These are phyloP conservation scores for Diorhabda carinulata DNA, from an alignment of 1,140 invertebrate species.

Conservation along the genomic window DNA sequence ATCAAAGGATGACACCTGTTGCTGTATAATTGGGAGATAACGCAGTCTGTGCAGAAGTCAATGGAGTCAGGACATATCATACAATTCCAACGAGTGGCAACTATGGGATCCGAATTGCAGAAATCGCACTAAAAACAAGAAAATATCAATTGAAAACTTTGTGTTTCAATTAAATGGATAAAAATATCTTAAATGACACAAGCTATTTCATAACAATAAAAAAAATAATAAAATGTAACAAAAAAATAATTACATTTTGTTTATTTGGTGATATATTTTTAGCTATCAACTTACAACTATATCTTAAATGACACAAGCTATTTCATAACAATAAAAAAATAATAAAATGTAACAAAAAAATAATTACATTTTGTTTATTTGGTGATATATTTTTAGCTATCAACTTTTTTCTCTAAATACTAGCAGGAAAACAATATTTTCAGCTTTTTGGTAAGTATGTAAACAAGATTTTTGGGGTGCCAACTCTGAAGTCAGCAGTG, in stretches of 20 bases:
- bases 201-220: not conserved
- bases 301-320: not conserved
- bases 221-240: no score
- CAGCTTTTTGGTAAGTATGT: no score
- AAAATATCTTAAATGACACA: constrained; percentile 2
- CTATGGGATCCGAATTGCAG: constrained; percentile 64
- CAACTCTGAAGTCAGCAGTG: no score
- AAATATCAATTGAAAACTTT: not conserved
- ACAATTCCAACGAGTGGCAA: constrained; percentile 70
- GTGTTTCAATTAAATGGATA: not conserved
- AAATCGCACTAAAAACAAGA: constrained; percentile 56
- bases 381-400: not conserved
- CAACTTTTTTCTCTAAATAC: no score
- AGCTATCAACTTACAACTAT: not conserved
- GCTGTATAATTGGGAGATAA: constrained; percentile 45
- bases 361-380: not conserved
- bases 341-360: no score
- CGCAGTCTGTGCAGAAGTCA: constrained; percentile 48
- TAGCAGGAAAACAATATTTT: no score
- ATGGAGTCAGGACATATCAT: constrained; percentile 46
- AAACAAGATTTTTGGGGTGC: no score
- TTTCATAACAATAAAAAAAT: not conserved
- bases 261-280: not conserved
- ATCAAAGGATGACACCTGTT: constrained; percentile 40
- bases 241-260: not conserved